Evolutionary conservation across 2,797 vertebrate species (phyloP).

Genomic region (Champsocephalus gunnari): DNA sequence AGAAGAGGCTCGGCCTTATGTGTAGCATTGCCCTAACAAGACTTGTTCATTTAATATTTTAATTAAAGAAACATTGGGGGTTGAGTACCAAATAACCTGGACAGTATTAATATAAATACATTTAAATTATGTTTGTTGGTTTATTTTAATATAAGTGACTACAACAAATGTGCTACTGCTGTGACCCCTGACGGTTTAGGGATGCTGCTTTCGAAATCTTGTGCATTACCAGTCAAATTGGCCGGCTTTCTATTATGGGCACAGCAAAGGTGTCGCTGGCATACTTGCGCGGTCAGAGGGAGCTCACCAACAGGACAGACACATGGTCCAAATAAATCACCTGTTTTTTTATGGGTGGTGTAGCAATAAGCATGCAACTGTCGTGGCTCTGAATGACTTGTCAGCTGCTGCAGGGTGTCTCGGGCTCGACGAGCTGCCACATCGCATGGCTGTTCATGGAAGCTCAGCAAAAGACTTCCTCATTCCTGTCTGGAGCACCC

Average conservation of each 20-base stretch:
- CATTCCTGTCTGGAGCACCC: slow-evolving; percentile 19
- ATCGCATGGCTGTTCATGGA: slow-evolving; percentile 53
- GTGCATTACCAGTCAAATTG: slow-evolving; percentile 59
- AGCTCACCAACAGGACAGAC: slow-evolving; percentile 60
- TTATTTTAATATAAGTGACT: neutral
- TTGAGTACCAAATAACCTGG: neutral
- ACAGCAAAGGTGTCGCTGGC: slow-evolving; percentile 59
- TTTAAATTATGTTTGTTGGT: neutral
- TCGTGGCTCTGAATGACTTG: slow-evolving; percentile 47
- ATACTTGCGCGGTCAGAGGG: slow-evolving; percentile 67
- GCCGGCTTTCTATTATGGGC: slow-evolving; percentile 62
- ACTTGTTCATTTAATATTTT: slow-evolving; percentile 34
- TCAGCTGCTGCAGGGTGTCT: slow-evolving; percentile 78
- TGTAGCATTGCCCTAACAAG: slow-evolving; percentile 1
- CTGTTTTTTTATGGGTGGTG: slow-evolving; percentile 67
- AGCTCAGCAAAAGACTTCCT: slow-evolving; percentile 50
- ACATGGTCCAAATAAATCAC: slow-evolving; percentile 78
- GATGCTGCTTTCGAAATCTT: slow-evolving; percentile 54
- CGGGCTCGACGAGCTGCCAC: slow-evolving; percentile 55
- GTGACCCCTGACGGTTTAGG: slow-evolving; percentile 39
- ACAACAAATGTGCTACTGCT: slow-evolving; percentile 20
- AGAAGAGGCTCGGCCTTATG: slow-evolving; percentile 23
- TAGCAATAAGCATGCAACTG: slow-evolving; percentile 70
- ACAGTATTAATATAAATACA: neutral
- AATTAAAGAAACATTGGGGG: slow-evolving; percentile 25